phyloP scores from a whole-genome alignment of 1,140 invertebrate species.

The Lasaia peninsularis region DNA sequence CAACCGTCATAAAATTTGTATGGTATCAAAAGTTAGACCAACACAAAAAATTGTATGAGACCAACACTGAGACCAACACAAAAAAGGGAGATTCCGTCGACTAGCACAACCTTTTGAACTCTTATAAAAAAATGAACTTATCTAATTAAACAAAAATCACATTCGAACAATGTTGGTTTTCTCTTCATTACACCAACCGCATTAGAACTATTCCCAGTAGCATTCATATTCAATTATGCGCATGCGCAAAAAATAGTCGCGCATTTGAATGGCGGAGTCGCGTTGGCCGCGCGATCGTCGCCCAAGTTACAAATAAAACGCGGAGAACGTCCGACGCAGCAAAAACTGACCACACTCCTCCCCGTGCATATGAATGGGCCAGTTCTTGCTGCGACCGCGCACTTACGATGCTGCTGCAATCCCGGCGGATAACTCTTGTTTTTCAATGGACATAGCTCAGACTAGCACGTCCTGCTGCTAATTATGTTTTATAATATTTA shows the following conservation, averaged over 20 bases:
- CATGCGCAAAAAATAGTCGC: conserved; percentile 61
- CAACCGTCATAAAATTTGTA: too few relatives aligned
- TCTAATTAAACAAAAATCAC: too few relatives aligned
- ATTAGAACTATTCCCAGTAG: conserved; percentile 59
- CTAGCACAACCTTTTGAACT: too few relatives aligned
- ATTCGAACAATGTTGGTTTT: neutral
- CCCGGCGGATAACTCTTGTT: conserved; percentile 20
- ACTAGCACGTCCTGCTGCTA: conserved; percentile 2
- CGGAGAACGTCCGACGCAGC: conserved; percentile 64
- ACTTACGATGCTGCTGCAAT: conserved; percentile 50
- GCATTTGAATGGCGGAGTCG: conserved; percentile 60
- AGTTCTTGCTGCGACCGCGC: conserved; percentile 42
- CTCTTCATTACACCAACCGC: conserved; percentile 44
- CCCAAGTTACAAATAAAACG: conserved; percentile 73
- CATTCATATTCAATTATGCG: conserved; percentile 70
- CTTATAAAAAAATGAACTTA: too few relatives aligned
- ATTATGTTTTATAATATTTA: conserved; percentile 15
- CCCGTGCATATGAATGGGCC: conserved; percentile 67
- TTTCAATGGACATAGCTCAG: conserved; percentile 12
- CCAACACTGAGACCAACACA: too few relatives aligned
- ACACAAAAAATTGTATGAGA: too few relatives aligned
- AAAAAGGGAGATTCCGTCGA: too few relatives aligned
- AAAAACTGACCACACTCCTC: conserved; percentile 62
- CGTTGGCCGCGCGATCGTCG: conserved; percentile 36
- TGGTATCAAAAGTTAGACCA: too few relatives aligned